Evolutionary conservation across 2,113 vertebrate species (phyloP).

Genomic region (Dissostichus mawsoni): DNA sequence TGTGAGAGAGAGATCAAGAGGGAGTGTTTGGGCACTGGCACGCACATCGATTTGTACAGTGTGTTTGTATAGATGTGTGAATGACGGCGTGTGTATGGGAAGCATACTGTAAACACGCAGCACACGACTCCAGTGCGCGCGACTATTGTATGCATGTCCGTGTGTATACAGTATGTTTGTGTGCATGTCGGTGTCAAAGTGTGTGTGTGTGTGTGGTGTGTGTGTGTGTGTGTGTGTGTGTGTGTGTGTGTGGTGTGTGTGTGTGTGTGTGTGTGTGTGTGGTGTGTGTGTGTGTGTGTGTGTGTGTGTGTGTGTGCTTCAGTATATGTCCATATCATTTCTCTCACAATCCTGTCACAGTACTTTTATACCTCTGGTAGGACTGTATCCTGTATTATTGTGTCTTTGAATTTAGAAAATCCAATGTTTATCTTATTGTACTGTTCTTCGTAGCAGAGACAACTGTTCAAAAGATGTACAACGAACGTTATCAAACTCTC

Average conservation of each 20-base stretch:
- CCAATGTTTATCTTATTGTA: constrained; percentile 86
- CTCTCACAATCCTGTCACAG: constrained; percentile 83
- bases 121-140: constrained; percentile 37
- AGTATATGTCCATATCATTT: constrained; percentile 81
- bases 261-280: constrained; percentile 14
- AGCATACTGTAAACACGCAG: constrained; percentile 59
- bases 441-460: constrained; percentile 88
- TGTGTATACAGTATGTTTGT: constrained; percentile 53
- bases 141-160: constrained; percentile 54
- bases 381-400: constrained; percentile 89
- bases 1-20: constrained; percentile 48
- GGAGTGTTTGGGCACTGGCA: constrained; percentile 51
- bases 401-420: constrained; percentile 86
- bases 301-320: constrained; percentile 65
- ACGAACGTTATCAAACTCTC: constrained; percentile 85
- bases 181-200: background rate
- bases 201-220: constrained; percentile 57
- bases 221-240: constrained; percentile 54
- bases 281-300: constrained; percentile 44
- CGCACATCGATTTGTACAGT: constrained; percentile 79
- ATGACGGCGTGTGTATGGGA: constrained; percentile 55
- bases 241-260: constrained; percentile 41
- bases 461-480: constrained; percentile 85
- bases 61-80: constrained; percentile 79
- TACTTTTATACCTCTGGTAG: constrained; percentile 90